A percentile compares a stretch with the other conserved stretches of the same genome.
Conservation (phyloP, 2,888 invertebrate species). For the Vanessa cardui region DNA sequence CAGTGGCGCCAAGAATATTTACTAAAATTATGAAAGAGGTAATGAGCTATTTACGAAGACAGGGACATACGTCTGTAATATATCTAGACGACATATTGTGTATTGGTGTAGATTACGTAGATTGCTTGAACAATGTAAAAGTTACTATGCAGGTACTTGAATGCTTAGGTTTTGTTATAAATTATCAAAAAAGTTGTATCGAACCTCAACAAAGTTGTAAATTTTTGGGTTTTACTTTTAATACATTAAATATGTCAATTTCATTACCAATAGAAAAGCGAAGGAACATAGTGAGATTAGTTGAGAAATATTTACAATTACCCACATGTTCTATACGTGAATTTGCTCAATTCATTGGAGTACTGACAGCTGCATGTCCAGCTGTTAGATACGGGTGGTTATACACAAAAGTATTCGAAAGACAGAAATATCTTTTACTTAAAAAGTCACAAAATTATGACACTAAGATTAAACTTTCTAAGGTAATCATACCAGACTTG, state of each 20-base stretch:
- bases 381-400: background rate
- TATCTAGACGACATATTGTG: background rate
- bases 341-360: background rate
- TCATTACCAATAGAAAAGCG: background rate
- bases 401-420: background rate
- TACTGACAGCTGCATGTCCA: background rate
- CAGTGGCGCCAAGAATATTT: conserved; percentile 7
- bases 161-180: conserved; percentile 1
- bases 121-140: background rate
- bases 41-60: background rate
- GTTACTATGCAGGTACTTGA: background rate
- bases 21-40: conserved; percentile 22
- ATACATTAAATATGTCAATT: background rate
- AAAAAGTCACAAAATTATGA: background rate
- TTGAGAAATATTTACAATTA: background rate
- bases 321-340: background rate
- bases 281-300: background rate
- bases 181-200: background rate
- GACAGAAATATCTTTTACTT: background rate
- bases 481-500: background rate
- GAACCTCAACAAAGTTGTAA: background rate
- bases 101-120: background rate
- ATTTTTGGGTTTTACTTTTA: background rate
- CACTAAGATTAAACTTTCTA: background rate
- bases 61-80: background rate